A percentile compares a stretch with the other conserved stretches of the same genome.
Conservation (phyloP, 2,113 vertebrate species). For the Megaleporinus macrocephalus region DNA sequence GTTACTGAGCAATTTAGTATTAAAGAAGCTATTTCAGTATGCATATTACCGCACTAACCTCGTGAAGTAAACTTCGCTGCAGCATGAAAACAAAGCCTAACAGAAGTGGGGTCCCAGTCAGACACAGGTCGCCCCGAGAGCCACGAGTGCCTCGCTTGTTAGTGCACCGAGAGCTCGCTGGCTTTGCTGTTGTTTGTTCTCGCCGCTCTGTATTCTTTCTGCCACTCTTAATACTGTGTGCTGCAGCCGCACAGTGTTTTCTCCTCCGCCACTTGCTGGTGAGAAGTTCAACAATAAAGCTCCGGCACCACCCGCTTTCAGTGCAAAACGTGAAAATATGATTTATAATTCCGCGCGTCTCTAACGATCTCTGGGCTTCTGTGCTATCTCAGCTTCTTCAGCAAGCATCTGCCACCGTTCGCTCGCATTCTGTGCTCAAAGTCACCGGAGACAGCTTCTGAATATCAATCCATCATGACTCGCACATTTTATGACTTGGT, state of each 20-base stretch:
- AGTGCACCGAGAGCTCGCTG: conserved; percentile 8
- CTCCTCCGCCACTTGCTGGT: neutral
- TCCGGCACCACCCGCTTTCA: conserved; percentile 8
- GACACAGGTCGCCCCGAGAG: neutral
- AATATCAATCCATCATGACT: conserved; percentile 54
- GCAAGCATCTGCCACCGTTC: conserved; percentile 53
- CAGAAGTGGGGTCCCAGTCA: neutral
- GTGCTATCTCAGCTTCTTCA: conserved; percentile 54
- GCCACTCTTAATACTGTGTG: neutral
- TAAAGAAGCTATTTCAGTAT: neutral
- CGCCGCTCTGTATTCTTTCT: conserved; percentile 9
- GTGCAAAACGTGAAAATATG: conserved; percentile 38
- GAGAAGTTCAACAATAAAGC: conserved; percentile 40
- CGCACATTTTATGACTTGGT: conserved; percentile 7
- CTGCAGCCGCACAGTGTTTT: neutral
- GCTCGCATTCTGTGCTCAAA: conserved; percentile 47
- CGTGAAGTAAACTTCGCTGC: neutral
- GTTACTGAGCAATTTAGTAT: conserved; percentile 4
- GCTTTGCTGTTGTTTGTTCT: conserved; percentile 5
- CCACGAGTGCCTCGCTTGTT: neutral
- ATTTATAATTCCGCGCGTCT: conserved; percentile 52
- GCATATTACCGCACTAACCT: neutral
- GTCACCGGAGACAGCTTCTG: conserved; percentile 46
- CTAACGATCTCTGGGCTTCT: conserved; percentile 45
- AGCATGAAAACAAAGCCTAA: neutral